Evolutionary conservation across 2,888 invertebrate genomes (phyloP).

Genomic region (Orthosia incerta): DNA sequence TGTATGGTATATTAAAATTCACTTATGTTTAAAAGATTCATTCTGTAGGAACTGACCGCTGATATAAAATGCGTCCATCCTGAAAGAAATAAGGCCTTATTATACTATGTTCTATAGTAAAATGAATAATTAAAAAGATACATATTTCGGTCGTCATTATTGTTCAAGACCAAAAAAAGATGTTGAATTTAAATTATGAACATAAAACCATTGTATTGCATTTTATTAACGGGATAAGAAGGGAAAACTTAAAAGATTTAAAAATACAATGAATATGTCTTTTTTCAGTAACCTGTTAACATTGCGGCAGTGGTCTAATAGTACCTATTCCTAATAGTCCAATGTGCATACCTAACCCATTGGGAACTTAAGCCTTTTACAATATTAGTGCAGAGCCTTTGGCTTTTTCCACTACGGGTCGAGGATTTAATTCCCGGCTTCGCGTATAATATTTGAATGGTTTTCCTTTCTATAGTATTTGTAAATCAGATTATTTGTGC

Average conservation of each 20-base stretch:
- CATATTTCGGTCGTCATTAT: background rate
- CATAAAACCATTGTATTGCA: slow-evolving; percentile 11
- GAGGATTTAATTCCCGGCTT: background rate
- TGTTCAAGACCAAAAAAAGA: background rate
- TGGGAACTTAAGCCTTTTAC: background rate
- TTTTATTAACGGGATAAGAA: background rate
- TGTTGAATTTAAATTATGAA: slow-evolving; percentile 15
- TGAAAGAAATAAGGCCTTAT: slow-evolving; percentile 55
- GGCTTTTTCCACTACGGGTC: background rate
- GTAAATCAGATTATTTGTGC: too few relatives aligned
- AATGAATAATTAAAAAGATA: background rate
- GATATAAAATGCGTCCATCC: slow-evolving; percentile 70
- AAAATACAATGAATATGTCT: background rate
- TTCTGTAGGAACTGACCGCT: slow-evolving; percentile 61
- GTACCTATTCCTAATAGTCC: background rate
- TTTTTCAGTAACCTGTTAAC: too few relatives aligned
- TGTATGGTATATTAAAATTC: slow-evolving; percentile 41
- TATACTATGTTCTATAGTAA: background rate
- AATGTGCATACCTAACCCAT: background rate
- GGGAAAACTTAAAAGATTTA: background rate
- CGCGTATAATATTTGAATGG: background rate
- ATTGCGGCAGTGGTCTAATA: background rate
- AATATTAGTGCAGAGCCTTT: background rate
- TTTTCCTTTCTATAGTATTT: background rate
- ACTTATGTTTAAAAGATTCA: slow-evolving; percentile 49